phyloP scores from a whole-genome alignment of 2,888 invertebrate genomes.

The Diogma glabrata region DNA sequence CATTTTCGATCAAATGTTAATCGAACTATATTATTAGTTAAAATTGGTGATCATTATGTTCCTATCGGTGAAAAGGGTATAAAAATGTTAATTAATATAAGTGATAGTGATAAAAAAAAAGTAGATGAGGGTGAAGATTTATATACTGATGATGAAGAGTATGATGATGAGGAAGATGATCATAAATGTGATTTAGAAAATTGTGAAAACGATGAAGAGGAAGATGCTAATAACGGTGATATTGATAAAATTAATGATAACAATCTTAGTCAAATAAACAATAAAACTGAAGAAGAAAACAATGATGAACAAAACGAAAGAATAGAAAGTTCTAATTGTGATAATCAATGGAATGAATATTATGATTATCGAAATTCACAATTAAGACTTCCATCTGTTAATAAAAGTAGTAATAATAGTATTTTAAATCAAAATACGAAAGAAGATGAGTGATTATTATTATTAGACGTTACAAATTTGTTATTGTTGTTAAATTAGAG shows the following conservation, averaged over 20 bases:
- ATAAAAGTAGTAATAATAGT: too few species aligned
- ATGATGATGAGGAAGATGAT: conserved; percentile 2
- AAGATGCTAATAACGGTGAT: background rate
- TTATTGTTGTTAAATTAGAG: too few species aligned
- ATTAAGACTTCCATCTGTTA: too few species aligned
- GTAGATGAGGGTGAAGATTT: background rate
- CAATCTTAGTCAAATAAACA: background rate
- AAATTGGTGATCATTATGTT: conserved; percentile 85
- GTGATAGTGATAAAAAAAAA: conserved; percentile 4
- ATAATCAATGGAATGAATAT: conserved; percentile 4
- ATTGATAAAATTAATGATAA: background rate
- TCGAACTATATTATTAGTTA: conserved; percentile 80
- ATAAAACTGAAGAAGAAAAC: conserved; percentile 6
- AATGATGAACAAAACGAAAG: conserved; percentile 4
- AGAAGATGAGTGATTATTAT: too few species aligned
- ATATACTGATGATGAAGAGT: too few species aligned
- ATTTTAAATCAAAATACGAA: too few species aligned
- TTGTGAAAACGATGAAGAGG: conserved; percentile 1
- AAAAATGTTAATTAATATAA: background rate
- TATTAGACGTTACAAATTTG: too few species aligned
- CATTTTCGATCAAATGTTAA: conserved; percentile 83
- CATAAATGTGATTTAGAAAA: conserved; percentile 2
- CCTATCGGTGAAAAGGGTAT: conserved; percentile 87
- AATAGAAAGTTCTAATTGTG: background rate
- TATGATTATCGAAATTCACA: too few species aligned